Evolutionary conservation across 1,140 invertebrate species (phyloP), one percentile per base, ranked within the genome.

Genomic region (Drosophila jambulina): DNA sequence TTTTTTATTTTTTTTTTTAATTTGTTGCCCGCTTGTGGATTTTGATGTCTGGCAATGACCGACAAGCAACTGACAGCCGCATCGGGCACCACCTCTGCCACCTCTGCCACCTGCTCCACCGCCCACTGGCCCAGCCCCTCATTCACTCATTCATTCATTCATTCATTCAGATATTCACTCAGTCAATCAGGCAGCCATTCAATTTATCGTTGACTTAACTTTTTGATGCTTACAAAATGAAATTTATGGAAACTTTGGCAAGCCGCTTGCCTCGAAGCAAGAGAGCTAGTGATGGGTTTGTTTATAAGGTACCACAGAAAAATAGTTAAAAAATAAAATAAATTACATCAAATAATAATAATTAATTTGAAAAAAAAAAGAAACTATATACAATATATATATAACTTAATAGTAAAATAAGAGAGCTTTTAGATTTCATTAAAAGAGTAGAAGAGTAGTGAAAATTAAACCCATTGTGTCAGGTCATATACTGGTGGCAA

Each of bases 131-230:
- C n/a, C 32, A 62, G 34, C 60, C 70, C 25, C 36, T 61, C 80
- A 63, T 59, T 82, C 80, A 57, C 13, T 69, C 74, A 78, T 51
- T 61, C 74, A 63, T 60, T 82, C 80, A 53, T 17, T 77, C 72
- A 82, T 36, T 36, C 34, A 36, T 5, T 13, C n/a, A n/a, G n/a
- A n/a, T n/a, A 63, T 59, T 81, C 80, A 57, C 45, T 74, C 84
- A 87, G 79, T 87, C 83, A 87, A 83, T 87, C 83, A 83, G 67
- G 72, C 80, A 78, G 65, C 67, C 85, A 84, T 88, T 88, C 84
- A 88, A 88, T 88, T 88, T 90, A 88, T 87, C 81, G 85, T 90
- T 90, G 80, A 78, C 84, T 88, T 88, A 78, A 88, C 84, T 88
- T 87, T 88, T 88, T 87, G 84, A 88, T 88, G 85, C 78, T 67